Conservation (phyloP, 2,888 invertebrate genomes). For the Andricus curvator region DNA sequence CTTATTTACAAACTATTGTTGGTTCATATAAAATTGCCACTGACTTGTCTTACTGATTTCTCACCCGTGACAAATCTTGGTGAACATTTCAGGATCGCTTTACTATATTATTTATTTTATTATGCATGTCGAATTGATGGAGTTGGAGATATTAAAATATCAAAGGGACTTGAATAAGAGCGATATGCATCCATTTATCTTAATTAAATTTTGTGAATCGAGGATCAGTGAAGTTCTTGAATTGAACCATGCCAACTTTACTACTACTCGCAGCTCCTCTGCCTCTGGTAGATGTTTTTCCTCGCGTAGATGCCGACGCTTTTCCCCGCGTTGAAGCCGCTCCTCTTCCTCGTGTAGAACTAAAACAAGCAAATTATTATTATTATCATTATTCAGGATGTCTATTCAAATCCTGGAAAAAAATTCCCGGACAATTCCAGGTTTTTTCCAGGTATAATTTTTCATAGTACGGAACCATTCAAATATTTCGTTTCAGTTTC, state of each 20-base stretch:
- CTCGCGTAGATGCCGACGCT: conserved; percentile 43
- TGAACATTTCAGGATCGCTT: neutral
- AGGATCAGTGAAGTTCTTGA: conserved; percentile 66
- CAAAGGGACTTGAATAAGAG: neutral
- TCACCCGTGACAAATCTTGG: neutral
- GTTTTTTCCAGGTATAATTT: no score
- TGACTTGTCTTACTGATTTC: neutral
- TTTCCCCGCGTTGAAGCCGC: conserved; percentile 40
- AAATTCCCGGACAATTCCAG: no score
- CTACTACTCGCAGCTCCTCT: conserved; percentile 37
- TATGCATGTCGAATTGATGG: neutral
- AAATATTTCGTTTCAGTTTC: no score
- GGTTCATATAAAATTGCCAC: conserved; percentile 11
- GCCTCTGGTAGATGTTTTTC: conserved; percentile 50
- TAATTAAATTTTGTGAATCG: conserved; percentile 54
- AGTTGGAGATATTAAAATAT: neutral
- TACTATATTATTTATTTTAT: neutral
- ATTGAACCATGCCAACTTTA: conserved; percentile 68
- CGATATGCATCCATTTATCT: neutral
- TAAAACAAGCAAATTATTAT: neutral
- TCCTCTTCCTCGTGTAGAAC: neutral
- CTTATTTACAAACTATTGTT: conserved; percentile 42
- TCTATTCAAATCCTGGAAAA: no score
- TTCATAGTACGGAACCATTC: no score
- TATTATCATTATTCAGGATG: no score